Evolutionary conservation across 2,797 vertebrate species (phyloP), one percentile per base, ranked within the genome.

Genomic region (Neostethus bicornis): DNA sequence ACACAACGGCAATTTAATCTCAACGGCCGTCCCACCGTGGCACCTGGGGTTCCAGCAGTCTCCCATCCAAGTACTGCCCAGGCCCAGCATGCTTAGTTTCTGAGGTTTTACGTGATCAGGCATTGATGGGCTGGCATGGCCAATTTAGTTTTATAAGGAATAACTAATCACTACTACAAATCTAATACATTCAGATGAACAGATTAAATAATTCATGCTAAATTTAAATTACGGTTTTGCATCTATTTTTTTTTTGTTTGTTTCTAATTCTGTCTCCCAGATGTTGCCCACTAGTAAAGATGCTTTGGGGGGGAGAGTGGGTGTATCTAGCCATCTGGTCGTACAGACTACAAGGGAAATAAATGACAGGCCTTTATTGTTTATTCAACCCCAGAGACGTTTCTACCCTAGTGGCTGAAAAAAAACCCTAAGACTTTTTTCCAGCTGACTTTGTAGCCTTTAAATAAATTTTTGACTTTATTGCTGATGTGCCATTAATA

Each of bases 291-390:
- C 67, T 84, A 84, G 80, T 83, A 85, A 83, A 43, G 56, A 77
- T 70, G 77, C 69, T 69, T 70, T 45, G 60, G 71, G 73, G 52
- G 5, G n/a, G 10, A 16, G 52, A 51, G 51, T 55, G 37, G 72
- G 45, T 50, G 78, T 77, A 71, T 75, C 61, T 64, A 58, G 71
- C 85, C 86, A 84, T 89, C 84, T 85, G 86, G 85, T 72, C 75
- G 75, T 75, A 67, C 70, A 80, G 83, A 86, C 86, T 87, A 81
- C 62, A 64, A 53, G 59, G 31, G 53, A 82, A 72, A 75, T 72
- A 73, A 85, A 84, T 81, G 77, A 81, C 63, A 80, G 70, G 73
- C 75, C 66, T 82, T 80, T 78, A 70, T 75, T 86, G 73, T 85
- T 81, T 66, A 64, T 77, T 72, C 77, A 76, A 39, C 78, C 73